Percentiles rank a stretch among this genome's conserved stretches.
Evolutionary conservation across 2,888 invertebrate species (phyloP).

Genomic region (Stramonita haemastoma): DNA sequence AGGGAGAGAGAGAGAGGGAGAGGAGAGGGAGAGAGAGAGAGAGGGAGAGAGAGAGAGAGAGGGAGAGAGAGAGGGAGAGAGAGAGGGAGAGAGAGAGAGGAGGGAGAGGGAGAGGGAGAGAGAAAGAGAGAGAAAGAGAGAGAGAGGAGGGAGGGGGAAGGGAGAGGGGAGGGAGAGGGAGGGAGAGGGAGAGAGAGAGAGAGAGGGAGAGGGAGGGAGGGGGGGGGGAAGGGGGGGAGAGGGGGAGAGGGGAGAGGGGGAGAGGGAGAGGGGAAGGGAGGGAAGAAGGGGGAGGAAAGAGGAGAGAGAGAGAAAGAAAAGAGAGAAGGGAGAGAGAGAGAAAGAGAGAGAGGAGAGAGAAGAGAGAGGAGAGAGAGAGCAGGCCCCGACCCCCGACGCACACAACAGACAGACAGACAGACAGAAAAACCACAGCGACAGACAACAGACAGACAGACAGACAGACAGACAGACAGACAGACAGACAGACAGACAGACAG

Average conservation of each 20-base stretch:
- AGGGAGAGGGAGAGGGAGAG: background rate
- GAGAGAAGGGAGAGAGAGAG: too few species aligned
- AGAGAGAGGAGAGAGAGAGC: too few species aligned
- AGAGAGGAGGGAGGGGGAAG: background rate
- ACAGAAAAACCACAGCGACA: too few species aligned
- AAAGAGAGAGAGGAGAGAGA: too few species aligned
- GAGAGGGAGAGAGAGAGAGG: background rate
- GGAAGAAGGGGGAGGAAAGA: background rate
- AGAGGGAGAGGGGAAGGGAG: background rate
- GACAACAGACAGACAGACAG: too few species aligned
- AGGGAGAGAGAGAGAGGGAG: background rate
- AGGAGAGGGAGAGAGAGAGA: constrained; percentile 8
- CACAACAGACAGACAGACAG: too few species aligned
- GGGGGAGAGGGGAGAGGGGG: background rate
- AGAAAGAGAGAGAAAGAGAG: background rate
- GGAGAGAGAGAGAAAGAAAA: background rate
- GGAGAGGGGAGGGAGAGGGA: background rate
- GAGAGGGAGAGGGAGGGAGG: background rate
- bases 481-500: too few species aligned
- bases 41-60: constrained; percentile 14
- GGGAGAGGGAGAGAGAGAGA: background rate
- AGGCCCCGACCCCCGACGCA: too few species aligned
- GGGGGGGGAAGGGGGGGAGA: background rate
- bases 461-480: too few species aligned
- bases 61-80: background rate